Conservation (phyloP, 2,797 vertebrate genomes). For the Sebastolobus alascanus region DNA sequence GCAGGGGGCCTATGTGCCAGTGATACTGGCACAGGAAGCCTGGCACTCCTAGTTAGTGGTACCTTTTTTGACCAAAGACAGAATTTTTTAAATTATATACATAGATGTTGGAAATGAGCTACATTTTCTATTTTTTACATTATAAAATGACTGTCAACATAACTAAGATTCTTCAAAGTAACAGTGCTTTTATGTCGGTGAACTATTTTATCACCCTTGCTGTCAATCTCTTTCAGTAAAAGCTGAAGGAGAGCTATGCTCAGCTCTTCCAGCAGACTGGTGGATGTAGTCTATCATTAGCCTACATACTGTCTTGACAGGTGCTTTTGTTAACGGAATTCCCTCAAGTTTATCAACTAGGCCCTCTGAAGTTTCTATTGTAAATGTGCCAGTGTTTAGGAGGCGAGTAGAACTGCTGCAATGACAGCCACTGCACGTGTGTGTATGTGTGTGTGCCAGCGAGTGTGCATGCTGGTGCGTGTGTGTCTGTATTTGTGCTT, state of each 20-base stretch:
- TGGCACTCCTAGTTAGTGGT: background rate
- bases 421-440: conserved; percentile 51
- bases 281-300: conserved; percentile 76
- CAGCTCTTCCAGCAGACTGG: conserved; percentile 58
- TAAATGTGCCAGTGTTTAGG: conserved; percentile 64
- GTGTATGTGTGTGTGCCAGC: conserved; percentile 2
- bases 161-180: background rate
- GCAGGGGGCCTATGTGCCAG: accelerated
- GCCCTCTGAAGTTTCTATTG: conserved; percentile 73
- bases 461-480: conserved; percentile 3
- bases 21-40: background rate
- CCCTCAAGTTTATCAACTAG: conserved; percentile 73
- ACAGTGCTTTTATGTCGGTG: background rate
- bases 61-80: background rate
- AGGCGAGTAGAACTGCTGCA: conserved; percentile 49
- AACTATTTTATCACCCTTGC: conserved; percentile 9
- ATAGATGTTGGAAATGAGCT: background rate
- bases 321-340: conserved; percentile 77
- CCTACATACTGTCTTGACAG: conserved; percentile 71
- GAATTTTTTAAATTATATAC: background rate
- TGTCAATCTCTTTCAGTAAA: conserved; percentile 41
- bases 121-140: background rate
- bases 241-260: conserved; percentile 53
- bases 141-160: background rate
- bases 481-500: conserved; percentile 34